Conservation (phyloP, 23 tunicate species). For the Diplosoma virens region DNA sequence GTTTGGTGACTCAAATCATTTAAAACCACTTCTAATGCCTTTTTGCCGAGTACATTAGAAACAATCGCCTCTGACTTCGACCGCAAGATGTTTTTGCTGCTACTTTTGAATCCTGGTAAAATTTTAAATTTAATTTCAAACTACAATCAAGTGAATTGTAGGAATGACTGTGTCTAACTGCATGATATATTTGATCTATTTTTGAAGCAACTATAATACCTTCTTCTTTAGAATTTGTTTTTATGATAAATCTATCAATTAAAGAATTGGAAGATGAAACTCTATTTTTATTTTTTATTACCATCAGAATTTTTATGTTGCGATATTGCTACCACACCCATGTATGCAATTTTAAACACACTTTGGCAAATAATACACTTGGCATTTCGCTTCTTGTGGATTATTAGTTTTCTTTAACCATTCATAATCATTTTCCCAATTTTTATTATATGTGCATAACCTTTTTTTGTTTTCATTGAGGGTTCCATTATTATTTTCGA, state of each 20-base stretch:
- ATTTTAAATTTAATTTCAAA: not conserved
- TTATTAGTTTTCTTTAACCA: not conserved
- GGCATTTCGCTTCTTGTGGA: not conserved
- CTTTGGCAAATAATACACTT: not conserved
- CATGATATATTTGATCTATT: not conserved
- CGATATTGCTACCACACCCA: not conserved
- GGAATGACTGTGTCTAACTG: constrained; percentile 4
- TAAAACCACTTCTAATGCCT: not conserved
- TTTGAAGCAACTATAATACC: not conserved
- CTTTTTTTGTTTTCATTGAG: not conserved
- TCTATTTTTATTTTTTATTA: not conserved
- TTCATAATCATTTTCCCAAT: not conserved
- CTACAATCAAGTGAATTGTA: constrained; percentile 4
- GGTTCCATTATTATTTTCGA: constrained; percentile 8
- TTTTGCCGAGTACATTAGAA: not conserved
- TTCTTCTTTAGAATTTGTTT: not conserved
- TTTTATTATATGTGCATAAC: not conserved
- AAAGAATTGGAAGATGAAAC: not conserved
- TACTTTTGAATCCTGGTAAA: constrained; percentile 7
- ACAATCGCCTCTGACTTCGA: constrained; percentile 1
- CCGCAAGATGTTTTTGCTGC: not conserved
- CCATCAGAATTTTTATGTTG: not conserved
- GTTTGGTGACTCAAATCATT: not conserved
- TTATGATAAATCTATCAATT: not conserved
- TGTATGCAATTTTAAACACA: not conserved